These are phyloP conservation scores for Nebria brevicollis DNA, from an alignment of 2,888 invertebrate genomes.

Conservation along the genomic window DNA sequence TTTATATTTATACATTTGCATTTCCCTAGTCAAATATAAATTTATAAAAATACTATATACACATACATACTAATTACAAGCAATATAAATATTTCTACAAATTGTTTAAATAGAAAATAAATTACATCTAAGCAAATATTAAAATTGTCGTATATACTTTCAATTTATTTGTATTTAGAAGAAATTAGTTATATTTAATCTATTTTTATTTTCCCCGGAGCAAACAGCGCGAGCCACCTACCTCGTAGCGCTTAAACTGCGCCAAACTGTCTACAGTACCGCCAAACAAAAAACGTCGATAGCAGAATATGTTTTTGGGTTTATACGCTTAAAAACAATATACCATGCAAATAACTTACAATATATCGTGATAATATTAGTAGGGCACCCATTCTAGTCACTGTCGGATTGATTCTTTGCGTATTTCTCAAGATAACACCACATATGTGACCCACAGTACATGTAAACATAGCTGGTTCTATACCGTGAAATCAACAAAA, in stretches of 20 bases:
- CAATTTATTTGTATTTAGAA: slow-evolving; percentile 15
- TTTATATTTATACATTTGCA: not conserved
- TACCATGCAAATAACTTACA: not conserved
- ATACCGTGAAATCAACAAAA: not conserved
- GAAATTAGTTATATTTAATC: slow-evolving; percentile 10
- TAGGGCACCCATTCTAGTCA: not conserved
- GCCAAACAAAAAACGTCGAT: not conserved
- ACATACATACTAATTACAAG: not conserved
- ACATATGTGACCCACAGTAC: not conserved
- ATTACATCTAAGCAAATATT: slow-evolving; percentile 13
- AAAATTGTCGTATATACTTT: slow-evolving; percentile 18
- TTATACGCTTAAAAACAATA: not conserved
- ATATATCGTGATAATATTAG: not conserved
- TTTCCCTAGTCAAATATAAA: not conserved
- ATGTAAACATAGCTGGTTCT: not conserved
- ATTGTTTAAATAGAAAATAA: not conserved
- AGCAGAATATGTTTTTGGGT: not conserved
- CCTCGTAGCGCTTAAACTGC: not conserved
- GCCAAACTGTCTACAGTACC: not conserved
- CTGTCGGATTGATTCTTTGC: not conserved
- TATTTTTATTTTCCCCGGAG: not conserved
- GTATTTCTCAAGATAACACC: not conserved
- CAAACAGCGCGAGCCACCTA: not conserved
- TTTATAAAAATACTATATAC: not conserved
- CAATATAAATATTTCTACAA: not conserved